A percentile compares a stretch with the other conserved stretches of the same genome.
Conservation (phyloP, 2,113 vertebrate genomes). For the Pandion haliaetus region DNA sequence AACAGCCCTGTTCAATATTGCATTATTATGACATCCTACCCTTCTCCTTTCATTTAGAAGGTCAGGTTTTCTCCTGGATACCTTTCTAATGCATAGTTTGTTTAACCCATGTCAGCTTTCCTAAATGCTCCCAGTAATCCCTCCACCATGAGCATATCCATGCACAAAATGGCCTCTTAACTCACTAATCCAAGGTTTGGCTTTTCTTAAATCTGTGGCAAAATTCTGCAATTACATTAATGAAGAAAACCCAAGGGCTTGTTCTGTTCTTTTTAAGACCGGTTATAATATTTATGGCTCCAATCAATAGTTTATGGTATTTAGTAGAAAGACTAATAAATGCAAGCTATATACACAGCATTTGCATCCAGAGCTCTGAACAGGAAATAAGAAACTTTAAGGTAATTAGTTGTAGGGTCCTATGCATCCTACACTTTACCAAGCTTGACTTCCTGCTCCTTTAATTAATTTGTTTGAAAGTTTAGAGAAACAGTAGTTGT, state of each 20-base stretch:
- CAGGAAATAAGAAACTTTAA: neutral
- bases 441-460: neutral
- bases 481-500: neutral
- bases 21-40: neutral
- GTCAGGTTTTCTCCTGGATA: neutral
- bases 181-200: neutral
- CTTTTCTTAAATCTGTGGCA: neutral
- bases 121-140: neutral
- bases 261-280: neutral
- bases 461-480: neutral
- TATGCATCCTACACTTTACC: neutral
- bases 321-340: neutral
- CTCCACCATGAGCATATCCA: neutral
- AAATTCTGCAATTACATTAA: neutral
- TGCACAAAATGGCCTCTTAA: neutral
- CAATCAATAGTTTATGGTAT: neutral
- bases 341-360: neutral
- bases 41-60: neutral
- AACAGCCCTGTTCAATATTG: neutral
- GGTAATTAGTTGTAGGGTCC: neutral
- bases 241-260: neutral
- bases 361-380: neutral
- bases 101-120: neutral
- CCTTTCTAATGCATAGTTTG: neutral
- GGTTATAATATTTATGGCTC: neutral